Percentiles rank a stretch among this genome's conserved stretches.
Conservation (phyloP, 2,797 vertebrate genomes). For the Ctenopoma kingsleyae region DNA sequence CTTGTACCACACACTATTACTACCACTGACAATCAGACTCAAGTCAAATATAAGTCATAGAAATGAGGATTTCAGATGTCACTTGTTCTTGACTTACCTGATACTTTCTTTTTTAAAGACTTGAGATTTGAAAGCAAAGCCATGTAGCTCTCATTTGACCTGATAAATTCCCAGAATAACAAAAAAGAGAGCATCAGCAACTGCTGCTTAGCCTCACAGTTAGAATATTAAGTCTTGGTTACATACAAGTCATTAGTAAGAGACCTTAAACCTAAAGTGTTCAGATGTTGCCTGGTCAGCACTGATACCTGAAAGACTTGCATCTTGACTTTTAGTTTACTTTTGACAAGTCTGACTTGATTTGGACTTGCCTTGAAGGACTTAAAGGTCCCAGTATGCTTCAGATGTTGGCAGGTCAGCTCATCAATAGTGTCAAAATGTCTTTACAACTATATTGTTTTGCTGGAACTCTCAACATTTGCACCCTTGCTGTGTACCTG, state of each 20-base stretch:
- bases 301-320: neutral
- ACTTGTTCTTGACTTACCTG: neutral
- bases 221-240: neutral
- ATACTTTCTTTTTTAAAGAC: too few species aligned
- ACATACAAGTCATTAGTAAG: neutral
- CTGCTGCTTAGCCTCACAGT: neutral
- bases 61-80: neutral
- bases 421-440: neutral
- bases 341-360: neutral
- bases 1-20: too few species aligned
- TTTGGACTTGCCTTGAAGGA: neutral
- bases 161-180: neutral
- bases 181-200: neutral
- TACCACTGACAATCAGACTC: neutral
- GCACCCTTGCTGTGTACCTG: neutral
- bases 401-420: neutral
- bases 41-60: neutral
- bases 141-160: neutral
- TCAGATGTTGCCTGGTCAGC: neutral
- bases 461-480: neutral
- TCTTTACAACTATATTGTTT: too few species aligned
- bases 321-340: neutral
- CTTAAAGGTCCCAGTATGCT: neutral
- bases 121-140: neutral
- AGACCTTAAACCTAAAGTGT: neutral